A percentile compares a stretch with the other conserved stretches of the same genome.
Conservation (phyloP, 2,113 vertebrate genomes). For the Mystacornis crossleyi region DNA sequence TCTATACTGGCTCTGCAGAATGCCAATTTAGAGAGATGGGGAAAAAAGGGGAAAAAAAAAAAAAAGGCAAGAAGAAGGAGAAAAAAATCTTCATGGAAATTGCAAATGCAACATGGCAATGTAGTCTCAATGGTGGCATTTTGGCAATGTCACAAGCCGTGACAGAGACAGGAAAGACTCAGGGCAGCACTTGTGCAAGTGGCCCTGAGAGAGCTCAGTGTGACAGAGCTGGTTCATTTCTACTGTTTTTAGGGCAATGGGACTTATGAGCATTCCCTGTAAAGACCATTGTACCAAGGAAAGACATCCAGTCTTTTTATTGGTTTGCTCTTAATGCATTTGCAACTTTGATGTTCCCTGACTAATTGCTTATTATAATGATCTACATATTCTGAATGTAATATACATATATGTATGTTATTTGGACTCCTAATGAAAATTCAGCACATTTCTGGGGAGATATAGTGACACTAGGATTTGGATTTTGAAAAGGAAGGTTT, state of each 20-base stretch:
- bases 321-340: neutral
- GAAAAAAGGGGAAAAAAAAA: fast-evolving
- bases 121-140: neutral
- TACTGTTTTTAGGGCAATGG: neutral
- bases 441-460: neutral
- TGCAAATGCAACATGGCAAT: neutral
- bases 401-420: neutral
- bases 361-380: neutral
- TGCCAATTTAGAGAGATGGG: neutral
- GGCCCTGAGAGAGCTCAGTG: neutral
- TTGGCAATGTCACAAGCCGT: neutral
- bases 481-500: neutral
- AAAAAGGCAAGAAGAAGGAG: too few relatives aligned
- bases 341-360: neutral
- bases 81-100: neutral
- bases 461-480: neutral
- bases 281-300: neutral
- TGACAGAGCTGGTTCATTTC: neutral
- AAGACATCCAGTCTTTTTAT: neutral
- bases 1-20: neutral
- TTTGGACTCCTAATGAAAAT: neutral
- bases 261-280: neutral
- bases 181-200: neutral
- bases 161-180: neutral
- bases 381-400: neutral